Percentiles rank a stretch among this genome's conserved stretches.
Evolutionary conservation across 2,888 invertebrate species (phyloP).

Genomic region (Orthosia gothica): DNA sequence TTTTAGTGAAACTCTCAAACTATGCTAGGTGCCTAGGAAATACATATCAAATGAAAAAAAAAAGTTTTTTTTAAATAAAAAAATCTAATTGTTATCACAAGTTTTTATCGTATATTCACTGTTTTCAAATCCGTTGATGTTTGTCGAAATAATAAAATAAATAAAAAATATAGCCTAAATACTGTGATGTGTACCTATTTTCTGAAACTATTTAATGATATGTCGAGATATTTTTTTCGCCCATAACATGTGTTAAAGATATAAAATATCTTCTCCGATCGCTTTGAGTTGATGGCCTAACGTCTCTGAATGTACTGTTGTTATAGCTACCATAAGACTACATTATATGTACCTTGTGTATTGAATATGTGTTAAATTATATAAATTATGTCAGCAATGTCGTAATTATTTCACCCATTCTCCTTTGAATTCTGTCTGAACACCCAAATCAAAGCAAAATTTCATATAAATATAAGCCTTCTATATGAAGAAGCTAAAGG

Average conservation of each 20-base stretch:
- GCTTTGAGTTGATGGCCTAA: constrained; percentile 81
- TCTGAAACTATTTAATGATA: constrained; percentile 76
- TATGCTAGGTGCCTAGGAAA: constrained; percentile 86
- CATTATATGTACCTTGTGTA: constrained; percentile 83
- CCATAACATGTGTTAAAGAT: constrained; percentile 84
- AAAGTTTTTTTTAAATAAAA: constrained; percentile 58
- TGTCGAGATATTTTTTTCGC: constrained; percentile 83
- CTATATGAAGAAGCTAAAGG: too few species aligned
- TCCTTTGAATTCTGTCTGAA: neutral
- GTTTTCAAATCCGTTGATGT: constrained; percentile 69
- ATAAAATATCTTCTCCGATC: constrained; percentile 83
- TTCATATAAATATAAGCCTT: constrained; percentile 7
- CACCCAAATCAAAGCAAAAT: constrained; percentile 27
- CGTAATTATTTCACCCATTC: constrained; percentile 67
- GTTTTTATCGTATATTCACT: constrained; percentile 65
- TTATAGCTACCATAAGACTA: constrained; percentile 74
- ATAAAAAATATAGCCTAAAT: constrained; percentile 77
- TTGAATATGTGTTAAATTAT: constrained; percentile 87
- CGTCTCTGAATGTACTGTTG: constrained; percentile 64
- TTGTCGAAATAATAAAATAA: constrained; percentile 57
- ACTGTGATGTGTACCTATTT: constrained; percentile 85
- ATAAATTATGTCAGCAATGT: constrained; percentile 88
- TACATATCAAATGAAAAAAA: constrained; percentile 81
- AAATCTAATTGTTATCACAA: constrained; percentile 65
- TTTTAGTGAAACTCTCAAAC: constrained; percentile 67